Evolutionary conservation across 2,113 vertebrate genomes (phyloP).

Genomic region (Microcebus tavaratra): DNA sequence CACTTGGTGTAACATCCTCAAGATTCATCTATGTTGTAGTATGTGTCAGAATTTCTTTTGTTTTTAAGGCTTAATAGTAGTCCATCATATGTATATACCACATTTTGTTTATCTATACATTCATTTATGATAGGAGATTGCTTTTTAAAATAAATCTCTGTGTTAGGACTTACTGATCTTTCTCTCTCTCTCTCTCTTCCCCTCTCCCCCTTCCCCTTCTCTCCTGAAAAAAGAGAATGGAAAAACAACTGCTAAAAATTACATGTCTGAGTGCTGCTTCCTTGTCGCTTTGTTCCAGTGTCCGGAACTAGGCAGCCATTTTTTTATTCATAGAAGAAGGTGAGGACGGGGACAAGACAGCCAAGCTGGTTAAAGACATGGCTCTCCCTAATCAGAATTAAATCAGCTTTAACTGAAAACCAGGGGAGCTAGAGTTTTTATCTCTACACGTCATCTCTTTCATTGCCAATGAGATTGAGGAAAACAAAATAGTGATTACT

Average conservation of each 20-base stretch:
- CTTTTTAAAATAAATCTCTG: conserved; percentile 4
- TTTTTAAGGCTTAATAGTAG: not conserved
- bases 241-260: not conserved
- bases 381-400: not conserved
- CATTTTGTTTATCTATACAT: not conserved
- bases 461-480: not conserved
- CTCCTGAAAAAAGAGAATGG: not conserved
- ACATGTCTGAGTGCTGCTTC: not conserved
- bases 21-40: not conserved
- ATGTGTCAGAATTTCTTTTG: not conserved
- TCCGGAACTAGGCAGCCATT: not conserved
- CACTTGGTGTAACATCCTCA: not conserved
- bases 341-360: not conserved
- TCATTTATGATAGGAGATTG: not conserved
- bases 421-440: not conserved
- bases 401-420: not conserved
- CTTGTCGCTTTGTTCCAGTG: not conserved
- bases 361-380: not conserved
- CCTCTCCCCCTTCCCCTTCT: not conserved
- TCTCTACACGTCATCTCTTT: not conserved
- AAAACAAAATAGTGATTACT: not conserved
- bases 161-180: not conserved
- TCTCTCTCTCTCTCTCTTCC: not conserved
- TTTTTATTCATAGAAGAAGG: not conserved
- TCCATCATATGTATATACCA: not conserved